Evolutionary conservation across 2,797 vertebrate genomes (phyloP), one percentile per base, ranked within the genome.

Genomic region (Sebastiscus albofasciatus): DNA sequence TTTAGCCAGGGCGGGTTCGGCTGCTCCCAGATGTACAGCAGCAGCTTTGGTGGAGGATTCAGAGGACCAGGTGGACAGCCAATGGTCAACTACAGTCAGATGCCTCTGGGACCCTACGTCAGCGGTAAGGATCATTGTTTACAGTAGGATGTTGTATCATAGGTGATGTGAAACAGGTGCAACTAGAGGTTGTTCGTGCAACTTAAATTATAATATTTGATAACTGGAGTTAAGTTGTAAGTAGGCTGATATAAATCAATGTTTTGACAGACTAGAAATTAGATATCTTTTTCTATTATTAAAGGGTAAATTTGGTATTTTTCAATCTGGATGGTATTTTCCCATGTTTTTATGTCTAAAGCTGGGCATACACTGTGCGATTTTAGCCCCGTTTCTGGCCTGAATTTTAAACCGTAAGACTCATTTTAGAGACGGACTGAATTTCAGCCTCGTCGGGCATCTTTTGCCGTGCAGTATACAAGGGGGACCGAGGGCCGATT

Each of bases 71-170:
- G 97, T 22, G 97, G 97, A 0, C 97, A 97, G 10, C 96, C 97
- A 67, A 96, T 99, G 92, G 97, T 99, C 89, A 99, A 99, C 96
- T 99, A 99, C 95, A 99, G 97, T 75, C 98, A 99, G 96, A 99
- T 99, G 98, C 98, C 98, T 77, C 95, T 99, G 78, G 98, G 98
- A 75, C 98, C 98, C 1, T 99, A 99, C 0, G 97, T 99, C 94
- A 98, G 98, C 0, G 97, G 98, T 99, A 94, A 94, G 97, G 29
- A 61, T 67, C 69, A 2, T 18, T 67, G 69, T 34, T 64, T 64
- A 55, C 31, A 29, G 14, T 34, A 22, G 29, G 8, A 33, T 29
- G 18, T 36, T 60, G 31, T 16, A 46, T 75, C 29, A 33, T 11
- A 66, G 8, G n/a, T 67, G 46, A 76, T n/a, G 54, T 59, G 22